Base-by-base conservation (phyloP, 1,140 invertebrate species). In the Teleogryllus occipitalis region DNA sequence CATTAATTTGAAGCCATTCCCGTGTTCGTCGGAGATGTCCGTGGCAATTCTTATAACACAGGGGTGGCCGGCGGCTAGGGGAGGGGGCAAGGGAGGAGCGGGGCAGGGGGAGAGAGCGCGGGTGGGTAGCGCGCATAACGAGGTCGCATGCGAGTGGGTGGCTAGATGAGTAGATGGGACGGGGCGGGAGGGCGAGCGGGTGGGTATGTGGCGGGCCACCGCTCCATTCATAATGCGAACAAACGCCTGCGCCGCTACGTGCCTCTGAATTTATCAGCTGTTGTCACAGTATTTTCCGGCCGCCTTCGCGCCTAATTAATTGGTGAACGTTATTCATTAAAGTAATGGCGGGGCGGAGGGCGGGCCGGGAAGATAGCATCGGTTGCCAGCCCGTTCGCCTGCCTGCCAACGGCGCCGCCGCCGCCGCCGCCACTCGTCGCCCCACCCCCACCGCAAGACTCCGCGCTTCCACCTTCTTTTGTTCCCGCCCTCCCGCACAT, bases 321-420 rank as follows among this genome's bases (percentile, higher is more conserved):
- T 80, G 73, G 73, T 47, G 79, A 49, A 54, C 47, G 74, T 48
- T 47, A 65, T 76, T 80, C 74, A 80, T 80, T 80, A 80, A 76
- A 80, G 74, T 80, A 80, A 80, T 80, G 79, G 79, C 75, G 46
- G 47, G 46, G 47, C n/a, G 75, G n/a, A 46, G 46, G 47, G 15
- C 27, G 18, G 18, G 39, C 46, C 27, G 8, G 46, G 27, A 14
- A 2, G 75, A 76, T 76, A 47, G 39, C 46, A 76, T 76, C 75
- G 75, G 39, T 46, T 14, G 14, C 75, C 10, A 6, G 75, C 21
- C 22, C 74, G 74, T 27, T 75, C 22, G 74, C n/a, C 22, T 46
- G 6, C 74, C 27, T 46, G 21, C 21, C 47, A 39, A 10, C 27
- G 7, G 12, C 75, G 8, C 18, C n/a, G 18, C 8, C 22, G 8